Evolutionary conservation across 2,797 vertebrate species (phyloP).

Genomic region (Scolopax rusticola): DNA sequence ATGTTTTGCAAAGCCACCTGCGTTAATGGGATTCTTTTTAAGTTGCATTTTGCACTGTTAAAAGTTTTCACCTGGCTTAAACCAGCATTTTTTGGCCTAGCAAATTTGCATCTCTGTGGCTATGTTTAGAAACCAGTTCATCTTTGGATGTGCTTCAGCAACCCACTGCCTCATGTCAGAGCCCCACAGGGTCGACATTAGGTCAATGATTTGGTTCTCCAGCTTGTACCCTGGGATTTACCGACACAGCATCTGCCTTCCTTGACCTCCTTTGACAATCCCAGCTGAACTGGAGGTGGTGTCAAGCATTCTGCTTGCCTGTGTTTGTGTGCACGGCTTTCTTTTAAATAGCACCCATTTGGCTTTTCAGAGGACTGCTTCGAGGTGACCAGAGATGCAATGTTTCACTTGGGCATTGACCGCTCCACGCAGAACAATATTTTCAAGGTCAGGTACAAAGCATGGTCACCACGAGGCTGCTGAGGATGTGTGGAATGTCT

Average conservation of each 20-base stretch:
- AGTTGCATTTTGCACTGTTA: neutral
- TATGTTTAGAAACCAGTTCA: neutral
- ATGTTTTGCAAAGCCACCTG: neutral
- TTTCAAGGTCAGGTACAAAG: conserved; percentile 86
- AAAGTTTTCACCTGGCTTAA: neutral
- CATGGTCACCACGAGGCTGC: neutral
- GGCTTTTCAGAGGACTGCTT: conserved; percentile 90
- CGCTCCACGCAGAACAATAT: conserved; percentile 83
- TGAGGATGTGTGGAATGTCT: neutral
- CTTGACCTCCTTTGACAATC: neutral
- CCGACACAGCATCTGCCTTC: neutral
- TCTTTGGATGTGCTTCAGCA: neutral
- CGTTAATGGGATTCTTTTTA: neutral
- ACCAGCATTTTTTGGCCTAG: neutral
- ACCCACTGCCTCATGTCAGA: neutral
- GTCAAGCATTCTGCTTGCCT: neutral
- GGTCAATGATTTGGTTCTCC: neutral
- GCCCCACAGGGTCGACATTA: neutral
- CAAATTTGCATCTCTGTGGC: neutral
- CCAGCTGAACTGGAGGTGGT: neutral
- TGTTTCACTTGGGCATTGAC: conserved; percentile 91
- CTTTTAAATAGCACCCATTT: neutral
- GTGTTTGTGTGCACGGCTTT: neutral
- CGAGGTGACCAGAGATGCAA: conserved; percentile 88
- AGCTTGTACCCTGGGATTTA: neutral